Conservation (phyloP, 2,888 invertebrate genomes). For the Macrophya alboannulata region DNA sequence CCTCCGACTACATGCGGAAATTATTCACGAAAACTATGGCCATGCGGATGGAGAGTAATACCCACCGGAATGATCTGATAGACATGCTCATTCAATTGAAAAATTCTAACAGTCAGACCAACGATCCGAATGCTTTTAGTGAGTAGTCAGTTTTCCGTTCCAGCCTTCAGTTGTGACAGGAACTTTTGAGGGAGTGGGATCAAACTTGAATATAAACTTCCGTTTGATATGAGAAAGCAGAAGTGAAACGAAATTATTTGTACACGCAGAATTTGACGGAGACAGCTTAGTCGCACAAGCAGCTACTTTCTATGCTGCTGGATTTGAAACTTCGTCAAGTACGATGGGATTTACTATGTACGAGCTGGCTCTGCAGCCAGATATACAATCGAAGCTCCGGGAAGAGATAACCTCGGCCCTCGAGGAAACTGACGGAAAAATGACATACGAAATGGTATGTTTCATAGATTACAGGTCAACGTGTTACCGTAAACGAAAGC, state of each 20-base stretch:
- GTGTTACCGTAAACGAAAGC: neutral
- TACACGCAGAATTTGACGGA: conserved; percentile 68
- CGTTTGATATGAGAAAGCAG: too few species aligned
- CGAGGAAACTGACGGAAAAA: conserved; percentile 64
- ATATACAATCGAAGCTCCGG: conserved; percentile 69
- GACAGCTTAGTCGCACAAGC: conserved; percentile 73
- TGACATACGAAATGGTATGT: conserved; percentile 72
- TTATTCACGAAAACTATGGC: conserved; percentile 79
- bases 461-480: neutral
- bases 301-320: conserved; percentile 71
- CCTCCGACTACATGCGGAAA: conserved; percentile 76
- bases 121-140: conserved; percentile 49
- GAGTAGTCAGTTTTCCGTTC: neutral
- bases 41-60: conserved; percentile 77
- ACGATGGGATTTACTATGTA: conserved; percentile 68
- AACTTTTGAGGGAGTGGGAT: too few species aligned
- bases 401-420: conserved; percentile 67
- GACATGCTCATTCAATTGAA: conserved; percentile 80
- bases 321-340: conserved; percentile 73
- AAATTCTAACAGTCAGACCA: conserved; percentile 64
- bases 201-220: neutral
- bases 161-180: neutral
- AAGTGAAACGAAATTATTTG: neutral
- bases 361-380: conserved; percentile 68
- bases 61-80: conserved; percentile 79